Evolutionary conservation across 2,888 invertebrate species (phyloP).

Genomic region (Xanthostigma xanthostigma): DNA sequence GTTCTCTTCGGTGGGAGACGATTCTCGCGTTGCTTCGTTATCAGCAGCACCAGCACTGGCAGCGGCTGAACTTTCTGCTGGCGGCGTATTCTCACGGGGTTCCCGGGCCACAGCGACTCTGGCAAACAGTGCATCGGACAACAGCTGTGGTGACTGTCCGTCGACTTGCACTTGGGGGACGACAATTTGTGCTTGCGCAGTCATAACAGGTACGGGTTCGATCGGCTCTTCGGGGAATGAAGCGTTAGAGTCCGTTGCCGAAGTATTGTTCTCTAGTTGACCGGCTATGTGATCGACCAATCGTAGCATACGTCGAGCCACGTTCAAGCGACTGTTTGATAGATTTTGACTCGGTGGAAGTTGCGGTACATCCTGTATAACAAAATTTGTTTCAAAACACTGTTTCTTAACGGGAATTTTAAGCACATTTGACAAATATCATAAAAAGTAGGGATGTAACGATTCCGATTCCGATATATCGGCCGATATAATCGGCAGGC

Average conservation of each 20-base stretch:
- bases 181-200: conserved; percentile 15
- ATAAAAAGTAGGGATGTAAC: no score
- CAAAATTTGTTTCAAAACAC: no score
- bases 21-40: conserved; percentile 15
- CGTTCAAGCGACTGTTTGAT: conserved; percentile 33
- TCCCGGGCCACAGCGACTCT: not conserved
- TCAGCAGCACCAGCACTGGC: not conserved
- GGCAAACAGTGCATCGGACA: not conserved
- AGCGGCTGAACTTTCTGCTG: not conserved
- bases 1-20: conserved; percentile 25
- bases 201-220: conserved; percentile 18
- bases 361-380: conserved; percentile 28
- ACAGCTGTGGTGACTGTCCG: not conserved
- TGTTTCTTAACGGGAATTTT: no score
- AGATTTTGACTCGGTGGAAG: conserved; percentile 34
- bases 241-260: conserved; percentile 11
- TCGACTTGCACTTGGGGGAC: not conserved
- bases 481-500: no score
- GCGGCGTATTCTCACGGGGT: no score
- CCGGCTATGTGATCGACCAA: conserved; percentile 29
- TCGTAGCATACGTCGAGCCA: conserved; percentile 34
- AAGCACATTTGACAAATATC: no score
- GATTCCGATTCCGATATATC: no score
- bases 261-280: conserved; percentile 28
- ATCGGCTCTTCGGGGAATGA: conserved; percentile 18